These are phyloP conservation scores for Corythornis cristatus DNA, from an alignment of 2,113 vertebrate genomes.

Conservation along the genomic window DNA sequence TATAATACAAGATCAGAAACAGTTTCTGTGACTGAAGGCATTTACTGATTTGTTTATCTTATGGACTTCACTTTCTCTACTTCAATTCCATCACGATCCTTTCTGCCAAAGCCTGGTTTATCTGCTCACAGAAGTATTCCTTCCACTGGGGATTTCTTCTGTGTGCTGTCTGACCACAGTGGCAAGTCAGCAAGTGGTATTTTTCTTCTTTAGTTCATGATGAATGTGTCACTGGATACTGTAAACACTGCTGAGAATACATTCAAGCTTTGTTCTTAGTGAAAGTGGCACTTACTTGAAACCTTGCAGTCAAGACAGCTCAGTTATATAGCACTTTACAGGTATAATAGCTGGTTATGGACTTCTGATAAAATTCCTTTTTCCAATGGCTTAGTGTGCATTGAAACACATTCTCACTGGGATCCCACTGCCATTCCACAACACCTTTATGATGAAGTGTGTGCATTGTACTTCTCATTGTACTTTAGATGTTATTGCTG, in stretches of 20 bases:
- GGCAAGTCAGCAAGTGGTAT: constrained; percentile 28
- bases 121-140: constrained; percentile 13
- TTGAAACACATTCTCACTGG: constrained; percentile 40
- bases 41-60: constrained; percentile 58
- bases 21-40: constrained; percentile 69
- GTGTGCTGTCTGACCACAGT: neutral
- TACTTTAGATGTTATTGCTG: constrained; percentile 75
- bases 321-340: constrained; percentile 77
- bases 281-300: constrained; percentile 82
- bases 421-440: constrained; percentile 59
- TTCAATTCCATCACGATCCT: neutral
- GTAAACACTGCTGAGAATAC: constrained; percentile 81
- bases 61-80: constrained; percentile 1
- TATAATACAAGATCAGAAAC: constrained; percentile 68
- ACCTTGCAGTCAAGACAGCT: constrained; percentile 69
- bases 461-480: constrained; percentile 10
- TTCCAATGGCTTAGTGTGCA: constrained; percentile 25
- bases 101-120: neutral
- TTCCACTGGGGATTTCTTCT: constrained; percentile 22
- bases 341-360: constrained; percentile 73
- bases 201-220: constrained; percentile 49
- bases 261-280: constrained; percentile 79
- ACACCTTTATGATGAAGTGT: constrained; percentile 58
- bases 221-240: constrained; percentile 71
- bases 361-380: constrained; percentile 43